Base-by-base conservation (phyloP, 1,140 invertebrate species). In the Sitodiplosis mosellana region DNA sequence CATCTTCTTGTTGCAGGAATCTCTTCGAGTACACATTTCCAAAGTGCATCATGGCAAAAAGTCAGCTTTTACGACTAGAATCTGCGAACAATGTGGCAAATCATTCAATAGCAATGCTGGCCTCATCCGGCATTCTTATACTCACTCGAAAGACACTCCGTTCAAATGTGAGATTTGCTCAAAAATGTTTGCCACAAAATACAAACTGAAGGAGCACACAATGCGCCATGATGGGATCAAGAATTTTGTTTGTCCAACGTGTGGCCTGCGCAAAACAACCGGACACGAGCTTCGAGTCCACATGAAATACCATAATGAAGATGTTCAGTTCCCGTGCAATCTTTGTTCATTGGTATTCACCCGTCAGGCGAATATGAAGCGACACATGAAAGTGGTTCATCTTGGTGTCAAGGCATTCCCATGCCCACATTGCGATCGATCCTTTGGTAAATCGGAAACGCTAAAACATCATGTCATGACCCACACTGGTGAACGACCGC, bases 401-500 rank as follows among this genome's bases (percentile, higher is more conserved):
- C n/a, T 11, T 46, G 22, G 45, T 7, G 33, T 46, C 18, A 46
- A 46, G 15, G 22, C 33, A 15, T 46, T 5, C 22, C 6, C 14
- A 4, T 46, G 45, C 33, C 7, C 21, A 22, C 22, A 18, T 18
- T 46, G 45, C 20, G 45, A 46, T 6, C 21, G 15, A 17, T 33
- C 45, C 2, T 46, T 46, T 19, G 45, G 45, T 6, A 46, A 46
- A 27, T 4, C 22, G 15, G 45, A 46, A 46, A 46, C 45, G 2
- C 22, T 46, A 3, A 46, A 46, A 27, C 45, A 46, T 27, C 45
- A 46, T n/a, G 14, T 33, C 10, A 33, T 33, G 21, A 33, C 22
- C 10, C 45, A 46, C 14, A 46, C 45, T 8, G 45, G 45, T 8
- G 45, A 46, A 34, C 27, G 33, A 40, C 59, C 59, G 14, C 51